A percentile compares a stretch with the other conserved stretches of the same genome.
These are phyloP conservation scores for Clarias magur DNA, from an alignment of 2,113 vertebrate genomes.

Conservation along the genomic window DNA sequence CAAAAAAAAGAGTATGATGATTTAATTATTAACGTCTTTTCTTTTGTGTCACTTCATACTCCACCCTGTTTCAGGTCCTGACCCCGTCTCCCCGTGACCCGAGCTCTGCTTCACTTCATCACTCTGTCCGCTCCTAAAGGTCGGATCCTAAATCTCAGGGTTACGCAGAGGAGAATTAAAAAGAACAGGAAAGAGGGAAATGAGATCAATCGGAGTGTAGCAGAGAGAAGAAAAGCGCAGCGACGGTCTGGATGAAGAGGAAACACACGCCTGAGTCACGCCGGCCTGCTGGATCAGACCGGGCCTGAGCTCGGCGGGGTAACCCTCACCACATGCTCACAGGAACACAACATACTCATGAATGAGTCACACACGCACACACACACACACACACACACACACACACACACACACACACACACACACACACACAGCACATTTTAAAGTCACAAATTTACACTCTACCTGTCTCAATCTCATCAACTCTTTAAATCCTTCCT, in stretches of 20 bases:
- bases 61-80: not conserved
- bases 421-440: not conserved
- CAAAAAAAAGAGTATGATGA: not conserved
- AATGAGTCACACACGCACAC: slow-evolving; percentile 37
- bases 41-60: not conserved
- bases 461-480: not conserved
- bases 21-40: not conserved
- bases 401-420: not conserved
- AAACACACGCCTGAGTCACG: slow-evolving; percentile 58
- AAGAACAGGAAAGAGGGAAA: not conserved
- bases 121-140: not conserved
- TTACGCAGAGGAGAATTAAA: not conserved
- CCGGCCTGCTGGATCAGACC: slow-evolving; percentile 39
- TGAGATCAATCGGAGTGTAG: not conserved
- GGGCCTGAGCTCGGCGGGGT: slow-evolving; percentile 34
- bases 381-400: slow-evolving; percentile 9
- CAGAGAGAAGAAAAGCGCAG: not conserved
- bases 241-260: slow-evolving; percentile 2
- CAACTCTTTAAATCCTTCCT: not conserved
- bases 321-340: slow-evolving; percentile 48
- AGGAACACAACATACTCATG: slow-evolving; percentile 34
- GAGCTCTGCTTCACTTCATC: not conserved
- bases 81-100: not conserved
- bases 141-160: not conserved
- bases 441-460: not conserved